These are phyloP conservation scores for Bryconaethiops microstoma DNA, from an alignment of 2,797 vertebrate genomes.

Conservation along the genomic window DNA sequence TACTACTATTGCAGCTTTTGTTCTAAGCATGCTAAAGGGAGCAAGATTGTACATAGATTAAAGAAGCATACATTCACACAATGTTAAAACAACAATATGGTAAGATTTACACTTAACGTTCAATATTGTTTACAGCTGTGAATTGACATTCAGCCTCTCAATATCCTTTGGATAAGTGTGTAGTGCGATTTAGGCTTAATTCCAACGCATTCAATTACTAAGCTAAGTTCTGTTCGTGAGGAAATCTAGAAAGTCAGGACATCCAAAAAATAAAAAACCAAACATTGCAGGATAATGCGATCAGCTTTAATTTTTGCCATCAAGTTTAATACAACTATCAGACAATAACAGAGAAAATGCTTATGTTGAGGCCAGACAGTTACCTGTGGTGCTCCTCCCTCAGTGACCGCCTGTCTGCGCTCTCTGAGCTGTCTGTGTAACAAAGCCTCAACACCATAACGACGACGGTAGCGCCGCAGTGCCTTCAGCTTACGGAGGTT, in stretches of 20 bases:
- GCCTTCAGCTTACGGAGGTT: slow-evolving; percentile 92
- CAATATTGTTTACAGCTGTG: not conserved
- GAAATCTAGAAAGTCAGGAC: not conserved
- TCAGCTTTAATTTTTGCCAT: too few species aligned
- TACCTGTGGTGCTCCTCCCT: slow-evolving; percentile 88
- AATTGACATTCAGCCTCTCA: not conserved
- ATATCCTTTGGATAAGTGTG: not conserved
- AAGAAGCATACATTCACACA: not conserved
- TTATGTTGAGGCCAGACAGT: not conserved
- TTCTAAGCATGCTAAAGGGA: not conserved
- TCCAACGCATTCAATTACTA: not conserved
- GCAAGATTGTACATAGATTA: too few species aligned
- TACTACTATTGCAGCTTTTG: not conserved
- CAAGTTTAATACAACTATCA: not conserved
- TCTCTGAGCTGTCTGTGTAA: slow-evolving; percentile 92
- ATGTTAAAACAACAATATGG: too few species aligned
- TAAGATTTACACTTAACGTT: not conserved
- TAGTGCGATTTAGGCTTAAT: not conserved
- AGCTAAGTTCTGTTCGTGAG: not conserved
- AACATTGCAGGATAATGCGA: too few species aligned
- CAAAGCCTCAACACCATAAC: slow-evolving; percentile 93
- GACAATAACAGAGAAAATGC: not conserved
- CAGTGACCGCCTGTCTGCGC: slow-evolving; percentile 86
- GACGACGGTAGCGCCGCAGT: slow-evolving; percentile 90
- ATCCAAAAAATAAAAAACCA: not conserved